Percentiles rank a stretch among this genome's conserved stretches.
phyloP scores from a whole-genome alignment of 2,888 invertebrate species.

The Drosophila bunnanda region DNA sequence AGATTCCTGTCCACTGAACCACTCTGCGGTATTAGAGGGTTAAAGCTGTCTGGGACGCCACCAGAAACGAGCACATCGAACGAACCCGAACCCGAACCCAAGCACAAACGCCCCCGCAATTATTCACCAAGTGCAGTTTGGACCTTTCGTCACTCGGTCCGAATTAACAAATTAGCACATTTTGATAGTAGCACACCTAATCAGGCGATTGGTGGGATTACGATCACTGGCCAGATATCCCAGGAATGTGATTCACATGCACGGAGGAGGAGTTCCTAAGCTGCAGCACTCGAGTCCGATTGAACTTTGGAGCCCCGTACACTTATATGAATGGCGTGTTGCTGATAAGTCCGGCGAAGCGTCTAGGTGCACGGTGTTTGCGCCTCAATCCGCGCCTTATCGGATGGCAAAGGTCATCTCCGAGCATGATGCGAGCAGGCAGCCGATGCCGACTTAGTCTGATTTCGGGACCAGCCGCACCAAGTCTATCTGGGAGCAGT shows the following conservation, averaged over 20 bases:
- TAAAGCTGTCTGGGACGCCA: conserved; percentile 28
- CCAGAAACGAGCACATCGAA: conserved; percentile 29
- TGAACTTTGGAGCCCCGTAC: conserved; percentile 64
- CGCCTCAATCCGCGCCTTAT: conserved; percentile 33
- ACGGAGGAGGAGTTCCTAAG: conserved; percentile 55
- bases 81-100: conserved; percentile 14
- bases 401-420: conserved; percentile 28
- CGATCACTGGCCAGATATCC: conserved; percentile 25
- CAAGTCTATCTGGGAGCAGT: conserved; percentile 55
- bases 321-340: conserved; percentile 59
- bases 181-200: conserved; percentile 13
- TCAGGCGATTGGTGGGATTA: conserved; percentile 38
- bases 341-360: conserved; percentile 57
- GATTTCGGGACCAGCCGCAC: conserved; percentile 32
- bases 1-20: not conserved
- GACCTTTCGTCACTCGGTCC: conserved; percentile 30
- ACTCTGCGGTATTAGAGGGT: conserved; percentile 1
- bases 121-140: conserved; percentile 33
- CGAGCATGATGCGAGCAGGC: conserved; percentile 23
- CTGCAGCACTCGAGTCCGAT: conserved; percentile 26
- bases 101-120: conserved; percentile 33
- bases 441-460: conserved; percentile 60
- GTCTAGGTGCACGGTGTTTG: conserved; percentile 58
- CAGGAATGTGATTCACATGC: conserved; percentile 35
- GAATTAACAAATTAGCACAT: conserved; percentile 26